A percentile compares a stretch with the other conserved stretches of the same genome.
phyloP scores from a whole-genome alignment of 1,140 invertebrate species.

The Drosophila repletoides region DNA sequence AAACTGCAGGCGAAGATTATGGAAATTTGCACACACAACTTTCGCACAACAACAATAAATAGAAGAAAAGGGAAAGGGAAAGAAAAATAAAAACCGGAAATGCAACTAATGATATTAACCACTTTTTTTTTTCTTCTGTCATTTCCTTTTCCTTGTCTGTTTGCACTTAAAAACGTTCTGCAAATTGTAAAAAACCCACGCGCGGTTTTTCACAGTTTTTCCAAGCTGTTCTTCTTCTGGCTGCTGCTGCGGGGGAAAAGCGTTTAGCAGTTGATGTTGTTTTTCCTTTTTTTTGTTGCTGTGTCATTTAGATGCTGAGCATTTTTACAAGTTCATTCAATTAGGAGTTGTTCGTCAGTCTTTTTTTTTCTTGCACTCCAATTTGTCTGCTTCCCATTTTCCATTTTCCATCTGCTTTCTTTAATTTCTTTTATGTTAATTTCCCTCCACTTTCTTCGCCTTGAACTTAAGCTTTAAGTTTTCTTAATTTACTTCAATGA shows the following conservation, averaged over 20 bases:
- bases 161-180: constrained; percentile 72
- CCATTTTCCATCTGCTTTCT: not conserved
- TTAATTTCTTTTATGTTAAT: constrained; percentile 1
- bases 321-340: constrained; percentile 77
- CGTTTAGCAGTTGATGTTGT: constrained; percentile 40
- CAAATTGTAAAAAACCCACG: constrained; percentile 68
- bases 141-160: constrained; percentile 50
- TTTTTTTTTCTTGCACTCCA: constrained; percentile 32
- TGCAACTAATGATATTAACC: constrained; percentile 77
- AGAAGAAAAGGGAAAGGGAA: constrained; percentile 39
- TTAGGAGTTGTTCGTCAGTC: constrained; percentile 56
- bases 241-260: constrained; percentile 26
- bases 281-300: constrained; percentile 15
- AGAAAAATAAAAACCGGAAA: constrained; percentile 26
- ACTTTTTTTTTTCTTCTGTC: constrained; percentile 53
- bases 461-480: too few relatives aligned
- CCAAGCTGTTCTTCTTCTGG: constrained; percentile 6
- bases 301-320: constrained; percentile 57
- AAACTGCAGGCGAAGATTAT: constrained; percentile 64
- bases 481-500: too few relatives aligned
- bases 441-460: too few relatives aligned
- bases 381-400: constrained; percentile 4
- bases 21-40: constrained; percentile 62
- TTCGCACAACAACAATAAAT: constrained; percentile 40
- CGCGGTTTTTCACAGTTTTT: constrained; percentile 23